Percentiles rank a stretch among this genome's conserved stretches.
Evolutionary conservation across 2,888 invertebrate species (phyloP).

Genomic region (Bombylius major): DNA sequence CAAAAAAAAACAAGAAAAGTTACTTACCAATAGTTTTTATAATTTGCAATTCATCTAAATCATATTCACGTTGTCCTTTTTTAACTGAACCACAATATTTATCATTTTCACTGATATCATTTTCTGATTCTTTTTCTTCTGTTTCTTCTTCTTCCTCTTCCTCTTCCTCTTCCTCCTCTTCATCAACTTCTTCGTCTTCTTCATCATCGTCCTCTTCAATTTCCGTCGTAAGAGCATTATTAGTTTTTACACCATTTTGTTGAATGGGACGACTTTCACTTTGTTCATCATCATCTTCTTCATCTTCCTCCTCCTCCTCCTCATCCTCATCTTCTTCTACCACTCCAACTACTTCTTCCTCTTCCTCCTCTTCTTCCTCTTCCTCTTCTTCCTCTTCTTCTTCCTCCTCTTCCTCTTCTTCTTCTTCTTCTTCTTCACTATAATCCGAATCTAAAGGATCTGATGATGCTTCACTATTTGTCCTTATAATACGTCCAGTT

Average conservation of each 20-base stretch:
- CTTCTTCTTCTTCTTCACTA: conserved; percentile 16
- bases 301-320: not conserved
- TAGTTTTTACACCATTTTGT: too few species aligned
- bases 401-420: conserved; percentile 2
- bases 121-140: not conserved
- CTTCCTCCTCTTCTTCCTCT: conserved; percentile 3
- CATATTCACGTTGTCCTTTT: conserved; percentile 42
- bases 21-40: conserved; percentile 78
- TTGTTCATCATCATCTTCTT: not conserved
- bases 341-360: conserved; percentile 1
- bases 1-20: too few species aligned
- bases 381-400: conserved; percentile 5
- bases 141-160: not conserved
- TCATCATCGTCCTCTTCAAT: conserved; percentile 1
- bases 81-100: conserved; percentile 5
- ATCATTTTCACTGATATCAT: not conserved
- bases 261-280: too few species aligned
- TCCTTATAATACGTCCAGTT: conserved; percentile 19
- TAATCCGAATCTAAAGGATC: conserved; percentile 35
- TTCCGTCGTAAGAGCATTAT: not conserved
- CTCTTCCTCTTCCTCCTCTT: not conserved
- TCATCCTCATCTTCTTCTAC: conserved; percentile 1
- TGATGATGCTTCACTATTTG: conserved; percentile 26
- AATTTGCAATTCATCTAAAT: conserved; percentile 70
- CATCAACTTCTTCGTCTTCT: conserved; percentile 5